Evolutionary conservation across 2,113 vertebrate genomes (phyloP).

Genomic region (Gambusia holbrooki): DNA sequence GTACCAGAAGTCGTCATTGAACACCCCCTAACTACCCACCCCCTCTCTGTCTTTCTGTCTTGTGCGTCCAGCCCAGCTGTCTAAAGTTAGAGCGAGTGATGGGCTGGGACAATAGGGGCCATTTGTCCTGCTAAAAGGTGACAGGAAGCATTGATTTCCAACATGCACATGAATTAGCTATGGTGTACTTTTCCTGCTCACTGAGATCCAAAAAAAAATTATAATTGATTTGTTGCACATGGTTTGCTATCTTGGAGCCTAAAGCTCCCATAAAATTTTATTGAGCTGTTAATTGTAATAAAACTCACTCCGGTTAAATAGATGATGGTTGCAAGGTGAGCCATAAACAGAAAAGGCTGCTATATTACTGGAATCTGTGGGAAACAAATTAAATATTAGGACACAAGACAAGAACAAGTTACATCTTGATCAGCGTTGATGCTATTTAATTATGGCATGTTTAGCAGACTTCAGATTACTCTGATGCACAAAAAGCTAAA

Average conservation of each 20-base stretch:
- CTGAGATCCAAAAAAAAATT: constrained; percentile 29
- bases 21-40: not conserved
- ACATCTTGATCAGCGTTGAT: constrained; percentile 12
- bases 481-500: not conserved
- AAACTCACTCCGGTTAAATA: constrained; percentile 24
- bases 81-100: constrained; percentile 61
- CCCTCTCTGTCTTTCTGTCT: constrained; percentile 24
- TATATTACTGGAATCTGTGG: not conserved
- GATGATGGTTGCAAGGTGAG: constrained; percentile 21
- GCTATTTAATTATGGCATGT: constrained; percentile 33
- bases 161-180: constrained; percentile 56
- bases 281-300: constrained; percentile 42
- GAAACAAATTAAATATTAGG: constrained; percentile 12
- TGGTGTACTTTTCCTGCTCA: constrained; percentile 42
- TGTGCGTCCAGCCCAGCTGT: constrained; percentile 65
- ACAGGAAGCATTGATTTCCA: constrained; percentile 77
- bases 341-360: constrained; percentile 10
- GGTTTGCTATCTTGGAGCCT: constrained; percentile 22
- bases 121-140: constrained; percentile 81
- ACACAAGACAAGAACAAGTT: constrained; percentile 13
- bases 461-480: not conserved
- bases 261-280: constrained; percentile 35
- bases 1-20: constrained; percentile 8
- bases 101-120: constrained; percentile 70
- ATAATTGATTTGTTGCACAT: constrained; percentile 35